Conservation (phyloP, 1,140 invertebrate genomes). For the Bradysia coprophila region DNA sequence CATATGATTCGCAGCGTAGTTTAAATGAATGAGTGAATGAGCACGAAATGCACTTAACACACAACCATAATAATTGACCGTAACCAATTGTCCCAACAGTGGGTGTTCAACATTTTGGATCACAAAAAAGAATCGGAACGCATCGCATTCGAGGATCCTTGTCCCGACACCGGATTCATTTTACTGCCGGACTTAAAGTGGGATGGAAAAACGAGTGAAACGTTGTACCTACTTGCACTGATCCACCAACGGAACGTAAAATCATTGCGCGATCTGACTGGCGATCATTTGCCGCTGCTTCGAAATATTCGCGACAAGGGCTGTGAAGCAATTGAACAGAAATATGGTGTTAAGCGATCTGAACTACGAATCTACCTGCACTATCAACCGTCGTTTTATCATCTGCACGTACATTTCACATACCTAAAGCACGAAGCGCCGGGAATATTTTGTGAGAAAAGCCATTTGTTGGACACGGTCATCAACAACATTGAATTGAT, state of each 20-base stretch:
- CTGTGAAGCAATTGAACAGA: slow-evolving; percentile 55
- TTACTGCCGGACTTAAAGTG: slow-evolving; percentile 87
- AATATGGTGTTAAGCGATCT: slow-evolving; percentile 49
- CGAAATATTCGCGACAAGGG: slow-evolving; percentile 60
- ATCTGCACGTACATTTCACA: slow-evolving; percentile 91
- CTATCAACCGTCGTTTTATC: slow-evolving; percentile 94
- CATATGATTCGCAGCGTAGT: too few species aligned
- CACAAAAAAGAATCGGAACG: slow-evolving; percentile 76
- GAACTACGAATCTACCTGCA: slow-evolving; percentile 79
- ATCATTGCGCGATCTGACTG: slow-evolving; percentile 67
- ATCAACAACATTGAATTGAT: slow-evolving; percentile 77
- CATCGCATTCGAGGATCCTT: slow-evolving; percentile 67
- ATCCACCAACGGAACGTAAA: slow-evolving; percentile 49
- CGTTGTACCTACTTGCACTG: slow-evolving; percentile 71
- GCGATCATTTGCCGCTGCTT: slow-evolving; percentile 59
- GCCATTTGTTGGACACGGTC: slow-evolving; percentile 74
- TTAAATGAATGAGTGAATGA: too few species aligned
- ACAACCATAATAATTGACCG: too few species aligned
- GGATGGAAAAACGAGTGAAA: slow-evolving; percentile 58
- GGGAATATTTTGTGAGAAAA: slow-evolving; percentile 60
- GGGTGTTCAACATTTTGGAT: slow-evolving; percentile 91
- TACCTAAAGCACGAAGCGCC: slow-evolving; percentile 62
- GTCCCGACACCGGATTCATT: slow-evolving; percentile 68
- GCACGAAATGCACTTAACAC: too few species aligned
- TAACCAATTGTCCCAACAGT: too few species aligned